A percentile compares a stretch with the other conserved stretches of the same genome.
Conservation (phyloP, 2,888 invertebrate species). For the Cerceris ruficornis region DNA sequence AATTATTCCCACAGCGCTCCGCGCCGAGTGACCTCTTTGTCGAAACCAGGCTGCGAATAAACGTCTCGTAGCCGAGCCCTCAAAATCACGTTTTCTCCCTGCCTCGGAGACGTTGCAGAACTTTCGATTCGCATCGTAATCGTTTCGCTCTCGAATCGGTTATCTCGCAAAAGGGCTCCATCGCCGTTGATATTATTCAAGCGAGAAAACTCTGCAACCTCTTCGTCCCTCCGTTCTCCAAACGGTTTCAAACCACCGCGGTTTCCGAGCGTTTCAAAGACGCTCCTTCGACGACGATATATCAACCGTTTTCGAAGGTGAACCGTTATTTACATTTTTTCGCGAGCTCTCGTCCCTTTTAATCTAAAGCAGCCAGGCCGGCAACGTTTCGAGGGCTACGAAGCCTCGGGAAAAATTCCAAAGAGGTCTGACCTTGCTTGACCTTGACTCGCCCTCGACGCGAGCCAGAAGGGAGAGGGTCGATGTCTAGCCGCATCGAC, state of each 20-base stretch:
- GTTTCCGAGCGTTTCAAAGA: no score
- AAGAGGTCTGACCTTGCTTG: slow-evolving; percentile 72
- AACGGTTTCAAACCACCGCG: no score
- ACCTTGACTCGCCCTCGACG: slow-evolving; percentile 81
- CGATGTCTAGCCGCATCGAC: slow-evolving; percentile 83
- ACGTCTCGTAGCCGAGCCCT: slow-evolving; percentile 24
- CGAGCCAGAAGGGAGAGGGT: slow-evolving; percentile 79
- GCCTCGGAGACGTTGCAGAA: not conserved
- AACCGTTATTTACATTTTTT: not conserved
- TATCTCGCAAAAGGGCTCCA: slow-evolving; percentile 13
- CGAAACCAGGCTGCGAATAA: slow-evolving; percentile 34
- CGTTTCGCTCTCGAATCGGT: slow-evolving; percentile 5
- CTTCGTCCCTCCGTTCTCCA: no score
- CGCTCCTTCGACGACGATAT: no score
- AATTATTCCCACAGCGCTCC: slow-evolving; percentile 35
- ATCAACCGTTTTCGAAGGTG: no score
- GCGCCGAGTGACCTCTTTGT: not conserved
- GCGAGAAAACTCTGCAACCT: no score
- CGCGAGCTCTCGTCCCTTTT: not conserved
- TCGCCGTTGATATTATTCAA: no score
- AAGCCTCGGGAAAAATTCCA: slow-evolving; percentile 27
- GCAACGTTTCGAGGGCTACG: slow-evolving; percentile 24
- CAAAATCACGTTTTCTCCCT: slow-evolving; percentile 25
- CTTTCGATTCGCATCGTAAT: no score
- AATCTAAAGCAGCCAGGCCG: not conserved